Evolutionary conservation across 2,888 invertebrate genomes (phyloP).

Genomic region (Phasia obesa): DNA sequence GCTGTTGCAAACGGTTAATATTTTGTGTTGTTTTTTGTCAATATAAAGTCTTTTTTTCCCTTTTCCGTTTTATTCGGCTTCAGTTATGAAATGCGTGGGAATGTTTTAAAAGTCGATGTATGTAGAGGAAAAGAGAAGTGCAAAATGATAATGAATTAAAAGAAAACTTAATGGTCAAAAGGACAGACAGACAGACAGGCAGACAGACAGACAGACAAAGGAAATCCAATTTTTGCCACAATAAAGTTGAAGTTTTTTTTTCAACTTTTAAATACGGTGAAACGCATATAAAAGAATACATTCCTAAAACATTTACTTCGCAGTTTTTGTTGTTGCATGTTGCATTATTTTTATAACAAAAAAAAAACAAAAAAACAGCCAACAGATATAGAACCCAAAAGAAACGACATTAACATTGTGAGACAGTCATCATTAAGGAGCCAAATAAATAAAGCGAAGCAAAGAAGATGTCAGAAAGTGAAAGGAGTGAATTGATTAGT

Average conservation of each 20-base stretch:
- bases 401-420: conserved; percentile 46
- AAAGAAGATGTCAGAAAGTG: background rate
- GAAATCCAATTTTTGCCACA: conserved; percentile 65
- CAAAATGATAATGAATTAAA: background rate
- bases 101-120: conserved; percentile 38
- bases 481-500: conserved; percentile 8
- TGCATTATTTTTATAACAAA: background rate
- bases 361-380: too few relatives aligned
- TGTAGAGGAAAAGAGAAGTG: background rate
- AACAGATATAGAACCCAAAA: conserved; percentile 8
- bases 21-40: too few relatives aligned
- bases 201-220: conserved; percentile 55
- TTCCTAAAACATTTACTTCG: conserved; percentile 44
- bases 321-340: conserved; percentile 9
- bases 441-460: conserved; percentile 50
- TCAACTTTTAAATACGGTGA: background rate
- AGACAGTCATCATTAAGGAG: conserved; percentile 55
- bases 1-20: conserved; percentile 28
- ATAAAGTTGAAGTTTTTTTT: conserved; percentile 41
- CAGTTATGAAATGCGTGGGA: conserved; percentile 70
- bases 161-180: too few relatives aligned
- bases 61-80: conserved; percentile 26
- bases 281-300: background rate
- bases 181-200: conserved; percentile 43
- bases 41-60: conserved; percentile 43